These are phyloP conservation scores for Trididemnum clinides DNA, from an alignment of 23 tunicate genomes.

Conservation along the genomic window DNA sequence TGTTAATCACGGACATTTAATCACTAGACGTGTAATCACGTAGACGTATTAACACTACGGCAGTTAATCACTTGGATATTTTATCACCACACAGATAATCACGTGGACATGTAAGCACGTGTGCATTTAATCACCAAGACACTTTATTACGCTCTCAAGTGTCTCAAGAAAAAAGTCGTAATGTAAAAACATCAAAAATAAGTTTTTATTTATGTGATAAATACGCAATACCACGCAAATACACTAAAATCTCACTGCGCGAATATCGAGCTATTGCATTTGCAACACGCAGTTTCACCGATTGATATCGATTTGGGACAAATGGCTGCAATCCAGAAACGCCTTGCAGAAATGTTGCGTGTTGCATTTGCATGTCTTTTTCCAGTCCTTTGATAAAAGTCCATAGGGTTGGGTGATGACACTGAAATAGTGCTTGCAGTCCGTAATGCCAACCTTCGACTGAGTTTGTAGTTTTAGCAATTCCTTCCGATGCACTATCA, in stretches of 20 bases:
- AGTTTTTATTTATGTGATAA: not conserved
- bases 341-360: constrained; percentile 35
- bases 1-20: no score
- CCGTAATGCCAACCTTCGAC: not conserved
- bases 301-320: constrained; percentile 35
- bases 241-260: constrained; percentile 39
- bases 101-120: no score
- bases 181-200: constrained; percentile 28
- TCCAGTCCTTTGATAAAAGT: constrained; percentile 32
- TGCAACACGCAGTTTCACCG: constrained; percentile 41
- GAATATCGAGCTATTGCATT: constrained; percentile 33
- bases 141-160: constrained; percentile 30
- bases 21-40: no score
- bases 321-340: constrained; percentile 46
- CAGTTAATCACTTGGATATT: no score
- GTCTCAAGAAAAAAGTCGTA: constrained; percentile 26
- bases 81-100: no score
- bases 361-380: constrained; percentile 37
- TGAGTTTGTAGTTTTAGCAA: not conserved
- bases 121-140: no score
- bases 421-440: constrained; percentile 13
- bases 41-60: no score
- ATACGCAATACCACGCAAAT: constrained; percentile 31
- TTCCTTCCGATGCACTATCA: constrained; percentile 36
- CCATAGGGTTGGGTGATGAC: constrained; percentile 42